These are phyloP conservation scores for Laticauda colubrina DNA, from an alignment of 2,113 vertebrate species.

Conservation along the genomic window DNA sequence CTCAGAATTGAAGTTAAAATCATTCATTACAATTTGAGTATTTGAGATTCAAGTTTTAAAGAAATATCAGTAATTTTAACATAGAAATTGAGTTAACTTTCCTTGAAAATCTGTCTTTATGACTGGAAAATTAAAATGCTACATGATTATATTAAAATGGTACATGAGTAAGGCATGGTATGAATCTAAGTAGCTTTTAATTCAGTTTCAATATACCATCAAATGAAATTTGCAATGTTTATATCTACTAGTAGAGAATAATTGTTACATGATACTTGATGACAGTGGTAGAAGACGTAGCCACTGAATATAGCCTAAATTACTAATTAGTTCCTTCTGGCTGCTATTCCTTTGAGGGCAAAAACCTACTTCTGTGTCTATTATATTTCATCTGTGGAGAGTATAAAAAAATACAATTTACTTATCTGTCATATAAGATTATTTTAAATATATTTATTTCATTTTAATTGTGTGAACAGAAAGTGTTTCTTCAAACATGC, in stretches of 20 bases:
- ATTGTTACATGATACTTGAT: constrained; percentile 68
- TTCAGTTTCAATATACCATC: constrained; percentile 57
- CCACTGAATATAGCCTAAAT: constrained; percentile 55
- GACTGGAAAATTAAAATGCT: constrained; percentile 42
- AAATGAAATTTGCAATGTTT: constrained; percentile 59
- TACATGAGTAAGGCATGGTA: neutral
- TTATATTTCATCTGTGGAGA: constrained; percentile 62
- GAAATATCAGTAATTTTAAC: constrained; percentile 29
- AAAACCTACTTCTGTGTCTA: constrained; percentile 64
- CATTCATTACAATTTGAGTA: neutral
- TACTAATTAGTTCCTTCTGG: constrained; percentile 68
- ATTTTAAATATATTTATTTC: constrained; percentile 43
- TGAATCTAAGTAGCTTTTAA: constrained; percentile 43
- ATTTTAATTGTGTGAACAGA: constrained; percentile 38
- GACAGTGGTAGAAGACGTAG: constrained; percentile 64
- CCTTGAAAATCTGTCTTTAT: constrained; percentile 24
- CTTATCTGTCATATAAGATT: constrained; percentile 39
- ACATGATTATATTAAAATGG: neutral
- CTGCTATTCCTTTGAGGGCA: constrained; percentile 59
- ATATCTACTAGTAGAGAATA: constrained; percentile 58
- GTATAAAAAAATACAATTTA: constrained; percentile 60
- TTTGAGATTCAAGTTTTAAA: constrained; percentile 27
- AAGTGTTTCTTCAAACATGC: neutral
- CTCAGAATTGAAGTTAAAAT: neutral
- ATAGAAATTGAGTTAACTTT: neutral